phyloP scores from a whole-genome alignment of 2,113 vertebrate genomes.

The Cochlearius cochlearius region DNA sequence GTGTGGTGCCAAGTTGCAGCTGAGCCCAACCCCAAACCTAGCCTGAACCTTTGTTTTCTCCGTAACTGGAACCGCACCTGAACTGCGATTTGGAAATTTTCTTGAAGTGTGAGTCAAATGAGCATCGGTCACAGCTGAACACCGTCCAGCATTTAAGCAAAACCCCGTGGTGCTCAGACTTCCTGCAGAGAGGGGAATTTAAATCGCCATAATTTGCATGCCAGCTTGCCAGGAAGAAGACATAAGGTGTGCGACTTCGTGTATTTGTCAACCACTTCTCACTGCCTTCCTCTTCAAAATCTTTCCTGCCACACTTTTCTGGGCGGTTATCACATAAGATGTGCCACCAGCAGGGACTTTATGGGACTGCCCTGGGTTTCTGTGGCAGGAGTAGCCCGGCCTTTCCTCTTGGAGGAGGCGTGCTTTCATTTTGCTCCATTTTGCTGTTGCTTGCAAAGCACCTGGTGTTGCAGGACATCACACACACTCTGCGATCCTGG shows the following conservation, averaged over 20 bases:
- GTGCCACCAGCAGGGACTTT: not conserved
- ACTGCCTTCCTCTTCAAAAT: not conserved
- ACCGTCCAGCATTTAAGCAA: not conserved
- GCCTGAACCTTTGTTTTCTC: not conserved
- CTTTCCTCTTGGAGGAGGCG: not conserved
- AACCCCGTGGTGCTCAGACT: accelerated
- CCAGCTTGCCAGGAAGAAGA: not conserved
- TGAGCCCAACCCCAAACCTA: not conserved
- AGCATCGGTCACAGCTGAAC: not conserved
- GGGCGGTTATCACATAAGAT: not conserved
- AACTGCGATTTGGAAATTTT: not conserved
- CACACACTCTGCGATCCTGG: accelerated
- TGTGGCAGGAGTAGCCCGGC: not conserved
- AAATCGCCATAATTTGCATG: not conserved
- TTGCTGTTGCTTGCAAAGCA: not conserved
- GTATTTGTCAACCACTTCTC: not conserved
- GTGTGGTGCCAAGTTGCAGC: not conserved
- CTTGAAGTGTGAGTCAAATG: accelerated
- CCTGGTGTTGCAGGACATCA: not conserved
- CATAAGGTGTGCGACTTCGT: not conserved
- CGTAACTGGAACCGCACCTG: not conserved
- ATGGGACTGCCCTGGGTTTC: not conserved
- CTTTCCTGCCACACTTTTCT: not conserved
- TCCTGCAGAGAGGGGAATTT: not conserved
- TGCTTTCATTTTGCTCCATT: not conserved